These are phyloP conservation scores for Sesamia inferens DNA, from an alignment of 2,888 invertebrate genomes.

Conservation along the genomic window DNA sequence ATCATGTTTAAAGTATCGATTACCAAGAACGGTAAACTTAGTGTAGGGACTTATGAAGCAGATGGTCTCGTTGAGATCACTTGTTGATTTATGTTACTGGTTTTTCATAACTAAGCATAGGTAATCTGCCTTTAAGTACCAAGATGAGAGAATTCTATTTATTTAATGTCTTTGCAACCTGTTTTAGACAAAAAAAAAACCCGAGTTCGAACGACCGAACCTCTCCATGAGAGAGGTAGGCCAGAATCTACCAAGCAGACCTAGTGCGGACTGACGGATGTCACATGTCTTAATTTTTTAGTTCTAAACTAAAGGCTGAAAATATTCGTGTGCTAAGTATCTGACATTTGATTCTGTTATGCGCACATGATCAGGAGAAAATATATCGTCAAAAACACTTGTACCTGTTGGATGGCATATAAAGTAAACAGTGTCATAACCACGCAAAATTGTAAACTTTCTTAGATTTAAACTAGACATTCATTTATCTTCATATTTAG, in stretches of 20 bases:
- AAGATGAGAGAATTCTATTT: no score
- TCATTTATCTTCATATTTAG: neutral
- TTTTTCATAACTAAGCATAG: neutral
- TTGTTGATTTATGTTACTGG: neutral
- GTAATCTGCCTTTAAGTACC: neutral
- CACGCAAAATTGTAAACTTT: neutral
- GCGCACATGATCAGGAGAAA: neutral
- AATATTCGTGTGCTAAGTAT: neutral
- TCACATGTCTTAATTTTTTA: neutral
- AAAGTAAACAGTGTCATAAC: neutral
- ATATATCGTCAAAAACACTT: neutral
- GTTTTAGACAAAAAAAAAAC: no score
- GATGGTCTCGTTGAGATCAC: neutral
- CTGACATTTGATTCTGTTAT: neutral
- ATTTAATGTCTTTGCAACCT: no score
- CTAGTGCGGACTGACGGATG: neutral
- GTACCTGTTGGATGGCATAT: neutral
- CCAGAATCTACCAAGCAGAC: neutral
- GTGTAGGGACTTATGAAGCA: no score
- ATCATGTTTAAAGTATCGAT: neutral
- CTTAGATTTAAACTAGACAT: neutral
- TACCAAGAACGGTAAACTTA: neutral
- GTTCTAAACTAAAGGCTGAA: neutral
- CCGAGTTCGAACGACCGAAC: no score
- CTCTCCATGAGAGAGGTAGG: neutral